A percentile compares a stretch with the other conserved stretches of the same genome.
Evolutionary conservation across 2,797 vertebrate species (phyloP).

Genomic region (Darevskia mixta): DNA sequence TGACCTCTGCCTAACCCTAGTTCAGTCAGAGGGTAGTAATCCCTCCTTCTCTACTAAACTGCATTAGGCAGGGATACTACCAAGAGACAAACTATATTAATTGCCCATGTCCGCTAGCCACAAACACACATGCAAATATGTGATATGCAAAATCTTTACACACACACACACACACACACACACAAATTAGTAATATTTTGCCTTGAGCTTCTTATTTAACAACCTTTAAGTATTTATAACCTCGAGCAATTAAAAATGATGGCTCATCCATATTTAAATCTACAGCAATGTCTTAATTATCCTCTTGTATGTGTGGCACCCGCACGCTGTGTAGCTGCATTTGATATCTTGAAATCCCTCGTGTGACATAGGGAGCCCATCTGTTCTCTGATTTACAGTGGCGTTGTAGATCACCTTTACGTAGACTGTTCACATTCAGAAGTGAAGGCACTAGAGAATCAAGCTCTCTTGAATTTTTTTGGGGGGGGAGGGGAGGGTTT

Average conservation of each 20-base stretch:
- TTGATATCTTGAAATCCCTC: slow-evolving; percentile 8
- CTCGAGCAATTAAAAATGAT: slow-evolving; percentile 18
- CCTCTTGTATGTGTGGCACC: background rate
- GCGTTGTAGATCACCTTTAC: background rate
- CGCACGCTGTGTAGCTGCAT: slow-evolving; percentile 1
- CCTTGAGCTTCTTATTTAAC: background rate
- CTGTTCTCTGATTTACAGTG: slow-evolving; percentile 15
- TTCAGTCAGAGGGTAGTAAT: slow-evolving; percentile 1
- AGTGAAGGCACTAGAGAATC: background rate
- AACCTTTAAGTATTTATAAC: slow-evolving; percentile 32
- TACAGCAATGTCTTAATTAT: slow-evolving; percentile 38
- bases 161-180: background rate
- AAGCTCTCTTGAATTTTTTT: background rate
- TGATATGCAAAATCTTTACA: slow-evolving; percentile 11
- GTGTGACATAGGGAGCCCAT: slow-evolving; percentile 4
- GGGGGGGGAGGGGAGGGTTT: background rate
- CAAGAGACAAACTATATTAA: slow-evolving; percentile 23
- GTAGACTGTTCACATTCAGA: slow-evolving; percentile 36
- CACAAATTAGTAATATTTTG: slow-evolving; percentile 16
- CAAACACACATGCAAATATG: background rate
- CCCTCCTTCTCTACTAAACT: background rate
- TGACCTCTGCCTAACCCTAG: slow-evolving; percentile 30
- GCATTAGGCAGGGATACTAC: slow-evolving; percentile 11
- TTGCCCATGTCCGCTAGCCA: background rate
- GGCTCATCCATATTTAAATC: background rate